Base-by-base conservation (phyloP, 35 echinoderm and acorn worm genomes). In the Ophioderma brevispina region DNA sequence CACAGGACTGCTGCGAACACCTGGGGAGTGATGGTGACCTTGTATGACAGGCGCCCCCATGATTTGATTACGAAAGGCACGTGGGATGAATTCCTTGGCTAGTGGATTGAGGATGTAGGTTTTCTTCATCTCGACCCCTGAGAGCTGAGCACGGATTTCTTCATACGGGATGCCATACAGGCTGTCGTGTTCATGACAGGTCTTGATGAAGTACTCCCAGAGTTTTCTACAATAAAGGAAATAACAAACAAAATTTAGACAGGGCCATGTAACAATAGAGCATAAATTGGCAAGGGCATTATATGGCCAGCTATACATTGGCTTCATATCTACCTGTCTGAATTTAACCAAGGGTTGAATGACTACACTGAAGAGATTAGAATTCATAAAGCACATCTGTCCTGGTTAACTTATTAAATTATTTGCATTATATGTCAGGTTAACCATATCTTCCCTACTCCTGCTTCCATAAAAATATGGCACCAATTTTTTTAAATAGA, bases 91-190 rank as follows among this genome's bases (percentile, higher is more conserved):
- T 64, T 95, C 97, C 43, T 95, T 95, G 33, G 97, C 97, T 46
- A 99, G 87, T 1, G 97, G 97, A 85, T 99, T 99, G 30, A 99
- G 89, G n/a, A 89, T 95, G 88, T 91, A 99, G 13, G 97, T 95
- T 80, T 99, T 99, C 83, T 99, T 99, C 93, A 99, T 91, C 77
- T 99, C 97, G 36, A 99, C 97, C 38, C 91, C 91, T 0, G 93
- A 95, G 0, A 99, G 85, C 86, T 95, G 97, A 18, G 91, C 87
- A 41, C 85, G 87, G 59, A 99, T 99, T 41, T 85, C 91, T 38
- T 85, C 84, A 31, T 91, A 99, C 5, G 97, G 95, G 14, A 87
- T 92, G 37, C 97, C 97, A 40, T 93, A 88, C 4, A 99, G 90
- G 70, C 97, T 99, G 1, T 91, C 77, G 52, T 95, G 89, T 21